Evolutionary conservation across 2,113 vertebrate genomes (phyloP).

Genomic region (Menidia beryllina): DNA sequence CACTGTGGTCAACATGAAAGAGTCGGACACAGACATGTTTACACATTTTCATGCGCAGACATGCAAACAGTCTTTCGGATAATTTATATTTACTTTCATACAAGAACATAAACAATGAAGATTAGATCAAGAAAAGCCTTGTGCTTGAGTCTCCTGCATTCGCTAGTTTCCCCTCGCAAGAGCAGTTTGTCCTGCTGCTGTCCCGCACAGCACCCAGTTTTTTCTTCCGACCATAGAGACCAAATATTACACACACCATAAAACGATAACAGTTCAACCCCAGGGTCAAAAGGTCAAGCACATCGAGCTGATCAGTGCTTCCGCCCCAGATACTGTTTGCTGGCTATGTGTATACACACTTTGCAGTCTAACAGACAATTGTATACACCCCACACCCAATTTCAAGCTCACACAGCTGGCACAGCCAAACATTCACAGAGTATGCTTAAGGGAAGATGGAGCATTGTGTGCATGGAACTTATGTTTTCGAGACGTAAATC

Average conservation of each 20-base stretch:
- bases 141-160: not conserved
- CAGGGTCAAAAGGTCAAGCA: conserved; percentile 61
- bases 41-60: conserved; percentile 50
- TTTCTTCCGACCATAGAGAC: conserved; percentile 5
- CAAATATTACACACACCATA: conserved; percentile 49
- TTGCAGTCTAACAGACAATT: conserved; percentile 64
- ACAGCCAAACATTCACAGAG: conserved; percentile 72
- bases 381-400: conserved; percentile 73
- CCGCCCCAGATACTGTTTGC: conserved; percentile 76
- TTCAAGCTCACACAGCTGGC: conserved; percentile 72
- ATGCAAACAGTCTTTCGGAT: conserved; percentile 54
- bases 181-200: conserved; percentile 20
- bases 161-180: not conserved
- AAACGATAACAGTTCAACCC: conserved; percentile 56
- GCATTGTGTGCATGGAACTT: conserved; percentile 2
- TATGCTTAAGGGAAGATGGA: conserved; percentile 29
- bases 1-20: conserved; percentile 73
- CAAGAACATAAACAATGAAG: conserved; percentile 46
- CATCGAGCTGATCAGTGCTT: conserved; percentile 73
- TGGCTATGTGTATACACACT: conserved; percentile 72
- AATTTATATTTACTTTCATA: conserved; percentile 61
- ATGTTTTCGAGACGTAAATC: conserved; percentile 15
- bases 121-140: conserved; percentile 42
- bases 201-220: conserved; percentile 19
- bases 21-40: conserved; percentile 57